Conservation (phyloP, 2,113 vertebrate species). For the Nibea albiflora region DNA sequence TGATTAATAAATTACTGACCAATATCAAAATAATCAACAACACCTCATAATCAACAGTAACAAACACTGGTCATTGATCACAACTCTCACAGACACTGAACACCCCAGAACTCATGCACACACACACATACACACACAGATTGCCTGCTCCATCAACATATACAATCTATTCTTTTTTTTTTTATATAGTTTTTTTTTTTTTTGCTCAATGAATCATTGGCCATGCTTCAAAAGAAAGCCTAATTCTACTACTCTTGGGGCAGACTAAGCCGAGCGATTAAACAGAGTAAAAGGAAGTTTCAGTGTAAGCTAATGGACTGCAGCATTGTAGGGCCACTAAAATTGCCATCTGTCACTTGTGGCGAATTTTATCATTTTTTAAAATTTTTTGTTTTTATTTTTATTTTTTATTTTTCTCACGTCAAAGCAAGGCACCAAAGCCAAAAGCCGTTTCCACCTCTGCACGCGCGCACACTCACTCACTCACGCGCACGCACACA, state of each 20-base stretch:
- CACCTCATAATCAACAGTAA: conserved; percentile 73
- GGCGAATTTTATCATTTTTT: conserved; percentile 85
- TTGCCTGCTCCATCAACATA: conserved; percentile 74
- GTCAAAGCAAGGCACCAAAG: conserved; percentile 97
- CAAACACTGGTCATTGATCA: conserved; percentile 81
- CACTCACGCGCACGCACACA: conserved; percentile 26
- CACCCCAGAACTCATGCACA: conserved; percentile 71
- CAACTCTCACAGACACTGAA: conserved; percentile 77
- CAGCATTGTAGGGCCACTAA: conserved; percentile 99
- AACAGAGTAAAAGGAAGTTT: conserved; percentile 89
- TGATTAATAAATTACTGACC: conserved; percentile 70
- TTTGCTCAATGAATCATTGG: conserved; percentile 75
- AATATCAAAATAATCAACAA: conserved; percentile 78
- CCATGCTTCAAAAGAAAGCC: conserved; percentile 83
- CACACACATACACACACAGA: conserved; percentile 51
- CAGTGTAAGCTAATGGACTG: conserved; percentile 98
- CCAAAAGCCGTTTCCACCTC: conserved; percentile 89
- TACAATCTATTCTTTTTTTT: conserved; percentile 67
- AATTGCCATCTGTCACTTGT: conserved; percentile 98
- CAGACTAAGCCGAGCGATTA: conserved; percentile 85
- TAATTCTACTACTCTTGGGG: conserved; percentile 82
- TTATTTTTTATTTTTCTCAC: conserved; percentile 79
- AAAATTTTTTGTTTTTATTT: conserved; percentile 75
- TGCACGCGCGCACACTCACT: conserved; percentile 50
- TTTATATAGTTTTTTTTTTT: conserved; percentile 31